Percentiles rank a stretch among this genome's conserved stretches.
Evolutionary conservation across 2,888 invertebrate species (phyloP).

Genomic region (Meghimatium bilineatum): DNA sequence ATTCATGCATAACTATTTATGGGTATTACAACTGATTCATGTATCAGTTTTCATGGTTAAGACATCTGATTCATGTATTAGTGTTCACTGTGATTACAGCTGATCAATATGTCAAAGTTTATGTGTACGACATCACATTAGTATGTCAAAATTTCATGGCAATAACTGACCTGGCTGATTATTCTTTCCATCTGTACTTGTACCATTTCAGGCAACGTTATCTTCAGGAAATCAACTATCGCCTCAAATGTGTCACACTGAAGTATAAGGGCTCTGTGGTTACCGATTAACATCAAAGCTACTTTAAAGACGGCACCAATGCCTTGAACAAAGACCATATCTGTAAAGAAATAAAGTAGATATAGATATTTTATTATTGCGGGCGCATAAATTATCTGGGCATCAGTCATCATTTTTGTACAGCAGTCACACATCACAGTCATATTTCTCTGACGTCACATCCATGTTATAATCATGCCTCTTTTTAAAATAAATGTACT

Average conservation of each 20-base stretch:
- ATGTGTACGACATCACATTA: neutral
- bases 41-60: too few relatives aligned
- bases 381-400: too few relatives aligned
- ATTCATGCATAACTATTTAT: too few relatives aligned
- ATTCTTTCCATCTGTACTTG: conserved; percentile 84
- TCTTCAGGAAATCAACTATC: conserved; percentile 94
- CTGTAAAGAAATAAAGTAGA: conserved; percentile 78
- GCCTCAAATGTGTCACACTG: conserved; percentile 93
- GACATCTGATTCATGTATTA: too few relatives aligned
- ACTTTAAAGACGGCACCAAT: conserved; percentile 93
- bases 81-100: too few relatives aligned
- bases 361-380: too few relatives aligned
- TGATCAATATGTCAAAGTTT: neutral
- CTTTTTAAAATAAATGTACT: too few relatives aligned
- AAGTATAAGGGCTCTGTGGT: conserved; percentile 89
- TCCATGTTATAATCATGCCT: too few relatives aligned
- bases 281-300: conserved; percentile 88
- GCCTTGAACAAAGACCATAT: conserved; percentile 92
- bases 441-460: too few relatives aligned
- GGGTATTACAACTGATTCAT: too few relatives aligned
- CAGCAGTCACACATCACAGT: too few relatives aligned
- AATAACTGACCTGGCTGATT: conserved; percentile 85
- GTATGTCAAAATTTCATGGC: neutral
- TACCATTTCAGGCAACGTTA: conserved; percentile 80
- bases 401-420: too few relatives aligned